Evolutionary conservation across 2,113 vertebrate genomes (phyloP).

Genomic region (Cavia porcellus): DNA sequence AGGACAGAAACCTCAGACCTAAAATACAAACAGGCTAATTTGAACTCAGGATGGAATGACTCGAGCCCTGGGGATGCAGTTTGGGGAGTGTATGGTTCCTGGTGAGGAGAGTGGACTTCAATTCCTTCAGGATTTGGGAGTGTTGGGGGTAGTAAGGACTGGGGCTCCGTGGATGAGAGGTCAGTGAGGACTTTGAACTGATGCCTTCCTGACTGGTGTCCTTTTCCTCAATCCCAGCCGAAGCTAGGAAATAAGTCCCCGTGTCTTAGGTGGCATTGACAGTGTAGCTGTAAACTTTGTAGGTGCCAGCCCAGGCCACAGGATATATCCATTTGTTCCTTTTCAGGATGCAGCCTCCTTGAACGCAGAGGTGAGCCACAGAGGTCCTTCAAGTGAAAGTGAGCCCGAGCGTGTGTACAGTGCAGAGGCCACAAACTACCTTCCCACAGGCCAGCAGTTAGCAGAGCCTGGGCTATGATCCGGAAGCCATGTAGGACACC

Average conservation of each 20-base stretch:
- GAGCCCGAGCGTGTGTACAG: slow-evolving; percentile 82
- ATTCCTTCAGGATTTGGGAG: not conserved
- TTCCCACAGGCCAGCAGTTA: slow-evolving; percentile 82
- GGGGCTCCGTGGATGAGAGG: not conserved
- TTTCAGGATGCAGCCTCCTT: slow-evolving; percentile 84
- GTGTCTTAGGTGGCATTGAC: not conserved
- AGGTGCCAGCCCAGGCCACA: fast-evolving
- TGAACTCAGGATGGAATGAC: not conserved
- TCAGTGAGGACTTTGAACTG: not conserved
- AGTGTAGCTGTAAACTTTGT: fast-evolving
- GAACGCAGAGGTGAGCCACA: slow-evolving; percentile 69
- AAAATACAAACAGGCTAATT: not conserved
- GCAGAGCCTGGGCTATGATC: slow-evolving; percentile 73
- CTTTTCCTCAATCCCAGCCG: fast-evolving
- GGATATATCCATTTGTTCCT: not conserved
- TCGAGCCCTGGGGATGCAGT: fast-evolving
- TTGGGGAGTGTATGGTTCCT: not conserved
- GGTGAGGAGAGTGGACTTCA: fast-evolving
- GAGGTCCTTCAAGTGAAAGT: fast-evolving
- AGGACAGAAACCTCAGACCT: not conserved
- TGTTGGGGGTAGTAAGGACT: no score
- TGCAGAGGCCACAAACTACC: no score
- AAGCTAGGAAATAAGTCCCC: fast-evolving
- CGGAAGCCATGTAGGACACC: slow-evolving; percentile 90
- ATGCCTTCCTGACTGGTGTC: fast-evolving